These are phyloP conservation scores for Hyperoplus immaculatus DNA, from an alignment of 2,797 vertebrate genomes.

Conservation along the genomic window DNA sequence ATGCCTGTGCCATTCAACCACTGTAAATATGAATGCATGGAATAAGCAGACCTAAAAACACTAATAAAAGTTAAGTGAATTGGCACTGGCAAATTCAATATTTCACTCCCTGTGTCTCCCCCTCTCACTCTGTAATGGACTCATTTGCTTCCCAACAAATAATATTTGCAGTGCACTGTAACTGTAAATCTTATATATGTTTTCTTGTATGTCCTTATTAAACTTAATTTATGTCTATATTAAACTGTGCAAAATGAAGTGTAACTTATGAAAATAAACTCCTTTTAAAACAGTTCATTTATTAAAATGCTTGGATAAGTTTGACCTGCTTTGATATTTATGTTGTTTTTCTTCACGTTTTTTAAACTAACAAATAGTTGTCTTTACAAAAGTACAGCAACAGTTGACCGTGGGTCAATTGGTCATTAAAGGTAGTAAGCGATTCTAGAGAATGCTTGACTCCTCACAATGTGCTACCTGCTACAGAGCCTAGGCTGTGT, in stretches of 20 bases:
- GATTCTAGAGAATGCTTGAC: too few species aligned
- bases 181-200: constrained; percentile 3
- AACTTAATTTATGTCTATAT: constrained; percentile 31
- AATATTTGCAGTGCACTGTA: constrained; percentile 33
- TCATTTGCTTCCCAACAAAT: constrained; percentile 39
- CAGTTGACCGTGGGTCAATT: background rate
- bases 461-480: too few species aligned
- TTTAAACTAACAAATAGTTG: constrained; percentile 56
- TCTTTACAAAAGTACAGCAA: constrained; percentile 18
- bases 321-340: constrained; percentile 45
- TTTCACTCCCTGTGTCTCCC: constrained; percentile 2
- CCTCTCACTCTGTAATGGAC: constrained; percentile 19
- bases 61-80: constrained; percentile 30
- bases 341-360: constrained; percentile 34
- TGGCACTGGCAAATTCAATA: constrained; percentile 40
- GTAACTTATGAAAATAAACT: constrained; percentile 41
- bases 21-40: constrained; percentile 61
- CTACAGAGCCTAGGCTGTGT: too few species aligned
- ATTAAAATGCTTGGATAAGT: constrained; percentile 63
- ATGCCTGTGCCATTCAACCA: constrained; percentile 29
- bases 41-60: constrained; percentile 39
- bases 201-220: constrained; percentile 43
- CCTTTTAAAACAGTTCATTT: constrained; percentile 70
- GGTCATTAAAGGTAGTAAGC: background rate
- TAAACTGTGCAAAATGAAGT: constrained; percentile 42